A percentile compares a stretch with the other conserved stretches of the same genome.
These are phyloP conservation scores for Hycleus phaleratus DNA, from an alignment of 1,140 invertebrate genomes.

Conservation along the genomic window DNA sequence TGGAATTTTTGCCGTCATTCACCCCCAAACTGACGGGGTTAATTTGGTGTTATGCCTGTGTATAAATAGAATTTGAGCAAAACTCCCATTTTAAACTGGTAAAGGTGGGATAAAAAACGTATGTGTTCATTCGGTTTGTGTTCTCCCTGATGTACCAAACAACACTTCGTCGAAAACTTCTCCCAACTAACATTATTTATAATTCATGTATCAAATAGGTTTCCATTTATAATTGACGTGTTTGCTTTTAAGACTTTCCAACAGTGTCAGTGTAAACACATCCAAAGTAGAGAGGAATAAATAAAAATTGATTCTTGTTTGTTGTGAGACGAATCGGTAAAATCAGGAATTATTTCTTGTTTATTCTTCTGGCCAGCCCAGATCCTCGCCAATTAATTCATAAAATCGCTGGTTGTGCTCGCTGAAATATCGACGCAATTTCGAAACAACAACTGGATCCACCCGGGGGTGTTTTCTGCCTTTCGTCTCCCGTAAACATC, in stretches of 20 bases:
- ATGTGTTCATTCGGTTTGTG: no score
- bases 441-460: constrained; percentile 72
- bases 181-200: no score
- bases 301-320: no score
- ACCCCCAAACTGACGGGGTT: background rate
- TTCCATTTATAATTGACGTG: no score
- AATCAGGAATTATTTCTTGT: background rate
- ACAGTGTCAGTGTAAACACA: no score
- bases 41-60: background rate
- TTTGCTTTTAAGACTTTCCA: no score
- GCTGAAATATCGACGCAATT: constrained; percentile 83
- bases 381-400: constrained; percentile 83
- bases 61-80: background rate
- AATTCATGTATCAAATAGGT: no score
- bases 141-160: no score
- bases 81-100: background rate
- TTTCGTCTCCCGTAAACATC: constrained; percentile 92
- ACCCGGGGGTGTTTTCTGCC: constrained; percentile 88
- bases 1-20: no score
- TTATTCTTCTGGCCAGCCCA: constrained; percentile 82
- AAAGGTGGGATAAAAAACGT: background rate
- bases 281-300: no score
- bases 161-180: no score
- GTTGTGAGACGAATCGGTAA: background rate
- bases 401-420: constrained; percentile 95